Percentiles rank a stretch among this genome's conserved stretches.
Evolutionary conservation across 2,888 invertebrate species (phyloP).

Genomic region (Mechanitis mazaeus): DNA sequence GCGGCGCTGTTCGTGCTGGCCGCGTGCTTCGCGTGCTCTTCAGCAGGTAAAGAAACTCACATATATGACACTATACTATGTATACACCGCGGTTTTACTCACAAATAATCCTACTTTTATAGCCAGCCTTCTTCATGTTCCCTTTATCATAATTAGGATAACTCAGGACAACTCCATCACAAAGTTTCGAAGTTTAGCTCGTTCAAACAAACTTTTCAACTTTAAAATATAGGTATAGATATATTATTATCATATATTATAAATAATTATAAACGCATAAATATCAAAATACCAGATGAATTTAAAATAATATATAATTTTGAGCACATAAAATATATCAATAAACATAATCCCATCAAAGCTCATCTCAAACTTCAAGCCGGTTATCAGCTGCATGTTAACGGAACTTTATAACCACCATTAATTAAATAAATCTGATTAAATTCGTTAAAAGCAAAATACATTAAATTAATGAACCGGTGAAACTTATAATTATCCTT

Average conservation of each 20-base stretch:
- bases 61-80: background rate
- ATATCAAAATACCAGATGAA: background rate
- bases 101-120: no score
- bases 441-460: background rate
- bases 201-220: no score
- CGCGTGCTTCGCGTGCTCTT: conserved; percentile 68
- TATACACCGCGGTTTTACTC: background rate
- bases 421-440: conserved; percentile 15
- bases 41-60: conserved; percentile 53
- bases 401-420: conserved; percentile 13
- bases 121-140: no score
- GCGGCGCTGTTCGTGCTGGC: conserved; percentile 74
- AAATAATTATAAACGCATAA: no score
- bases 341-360: background rate
- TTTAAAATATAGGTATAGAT: no score
- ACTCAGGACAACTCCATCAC: no score
- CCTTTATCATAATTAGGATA: no score
- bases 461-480: conserved; percentile 1
- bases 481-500: conserved; percentile 4
- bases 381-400: conserved; percentile 13
- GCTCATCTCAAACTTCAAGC: background rate
- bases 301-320: background rate
- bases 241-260: no score
- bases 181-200: no score
- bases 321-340: background rate